phyloP scores from a whole-genome alignment of 1,140 invertebrate species.

The Carposina sasakii region DNA sequence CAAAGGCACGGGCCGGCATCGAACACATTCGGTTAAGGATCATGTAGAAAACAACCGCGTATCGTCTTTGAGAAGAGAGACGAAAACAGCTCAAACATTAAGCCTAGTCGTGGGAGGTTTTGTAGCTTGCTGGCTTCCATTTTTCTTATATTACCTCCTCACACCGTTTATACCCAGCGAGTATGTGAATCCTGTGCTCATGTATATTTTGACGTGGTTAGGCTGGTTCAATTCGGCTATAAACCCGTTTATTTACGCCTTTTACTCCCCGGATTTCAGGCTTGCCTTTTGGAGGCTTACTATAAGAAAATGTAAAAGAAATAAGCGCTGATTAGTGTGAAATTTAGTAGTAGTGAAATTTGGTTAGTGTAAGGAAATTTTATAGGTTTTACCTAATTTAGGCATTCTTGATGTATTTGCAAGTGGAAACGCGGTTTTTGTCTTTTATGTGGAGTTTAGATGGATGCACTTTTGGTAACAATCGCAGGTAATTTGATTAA shows the following conservation, averaged over 20 bases:
- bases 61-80: slow-evolving; percentile 80
- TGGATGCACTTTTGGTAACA: too few species aligned
- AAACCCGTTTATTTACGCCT: slow-evolving; percentile 91
- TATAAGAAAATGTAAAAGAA: slow-evolving; percentile 69
- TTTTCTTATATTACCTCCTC: slow-evolving; percentile 88
- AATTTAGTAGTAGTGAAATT: too few species aligned
- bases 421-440: too few species aligned
- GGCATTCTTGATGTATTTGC: too few species aligned
- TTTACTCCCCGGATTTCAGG: slow-evolving; percentile 89
- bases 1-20: slow-evolving; percentile 40
- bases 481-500: too few species aligned
- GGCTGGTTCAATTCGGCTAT: slow-evolving; percentile 94
- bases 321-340: slow-evolving; percentile 32
- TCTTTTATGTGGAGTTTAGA: too few species aligned
- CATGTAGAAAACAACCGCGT: slow-evolving; percentile 72
- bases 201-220: slow-evolving; percentile 90
- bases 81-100: slow-evolving; percentile 91
- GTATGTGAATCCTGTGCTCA: slow-evolving; percentile 77
- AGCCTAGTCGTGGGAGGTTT: slow-evolving; percentile 94
- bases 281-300: slow-evolving; percentile 88
- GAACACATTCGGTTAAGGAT: slow-evolving; percentile 59
- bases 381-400: too few species aligned
- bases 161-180: slow-evolving; percentile 79
- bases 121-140: slow-evolving; percentile 80
- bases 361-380: too few species aligned